Percentiles rank a stretch among this genome's conserved stretches.
Evolutionary conservation across 2,888 invertebrate genomes (phyloP).

Genomic region (Parascotia fuliginaria): DNA sequence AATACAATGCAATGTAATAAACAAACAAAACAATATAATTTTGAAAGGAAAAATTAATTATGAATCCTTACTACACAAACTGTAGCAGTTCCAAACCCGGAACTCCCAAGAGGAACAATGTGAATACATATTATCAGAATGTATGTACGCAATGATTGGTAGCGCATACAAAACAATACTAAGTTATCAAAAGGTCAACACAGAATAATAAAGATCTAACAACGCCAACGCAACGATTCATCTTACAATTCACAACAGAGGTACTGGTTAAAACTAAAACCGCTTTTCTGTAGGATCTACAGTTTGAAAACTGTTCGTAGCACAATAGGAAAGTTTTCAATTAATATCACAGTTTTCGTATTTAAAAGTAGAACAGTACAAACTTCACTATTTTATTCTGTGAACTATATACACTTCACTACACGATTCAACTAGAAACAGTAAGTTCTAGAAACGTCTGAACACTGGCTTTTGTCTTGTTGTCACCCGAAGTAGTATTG

Average conservation of each 20-base stretch:
- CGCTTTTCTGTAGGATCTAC: constrained; percentile 61
- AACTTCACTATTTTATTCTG: constrained; percentile 58
- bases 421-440: constrained; percentile 83
- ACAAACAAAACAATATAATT: constrained; percentile 14
- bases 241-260: constrained; percentile 35
- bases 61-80: constrained; percentile 6
- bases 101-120: constrained; percentile 24
- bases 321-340: constrained; percentile 78
- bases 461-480: constrained; percentile 83
- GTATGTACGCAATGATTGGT: constrained; percentile 25
- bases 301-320: constrained; percentile 64
- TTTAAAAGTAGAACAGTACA: constrained; percentile 82
- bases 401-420: constrained; percentile 71
- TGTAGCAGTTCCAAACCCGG: constrained; percentile 15
- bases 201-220: constrained; percentile 38
- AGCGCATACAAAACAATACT: constrained; percentile 36
- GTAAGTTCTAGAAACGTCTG: constrained; percentile 85
- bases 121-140: constrained; percentile 28
- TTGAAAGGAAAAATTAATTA: constrained; percentile 17
- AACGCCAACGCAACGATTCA: too few relatives aligned
- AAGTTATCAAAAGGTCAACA: constrained; percentile 40
- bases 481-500: constrained; percentile 93
- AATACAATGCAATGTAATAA: background rate
- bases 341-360: constrained; percentile 85
- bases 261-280: constrained; percentile 37